Percentiles rank a stretch among this genome's conserved stretches.
These are phyloP conservation scores for Poeciliopsis turrubarensis DNA, from an alignment of 2,113 vertebrate genomes.

Conservation along the genomic window DNA sequence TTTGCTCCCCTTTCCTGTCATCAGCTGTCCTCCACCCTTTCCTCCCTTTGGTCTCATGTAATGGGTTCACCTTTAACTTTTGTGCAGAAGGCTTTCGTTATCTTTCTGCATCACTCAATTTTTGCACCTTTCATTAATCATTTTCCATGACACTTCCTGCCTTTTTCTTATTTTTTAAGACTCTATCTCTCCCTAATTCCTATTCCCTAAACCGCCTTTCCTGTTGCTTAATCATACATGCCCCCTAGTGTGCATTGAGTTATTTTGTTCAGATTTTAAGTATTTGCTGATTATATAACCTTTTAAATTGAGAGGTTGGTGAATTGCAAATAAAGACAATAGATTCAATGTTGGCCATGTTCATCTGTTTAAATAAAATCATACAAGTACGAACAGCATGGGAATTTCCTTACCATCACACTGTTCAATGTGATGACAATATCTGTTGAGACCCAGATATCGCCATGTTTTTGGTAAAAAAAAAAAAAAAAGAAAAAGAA, in stretches of 20 bases:
- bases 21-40: not conserved
- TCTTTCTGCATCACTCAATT: not conserved
- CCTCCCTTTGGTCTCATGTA: not conserved
- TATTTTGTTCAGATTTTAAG: constrained; percentile 22
- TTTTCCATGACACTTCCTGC: not conserved
- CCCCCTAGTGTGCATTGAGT: constrained; percentile 55
- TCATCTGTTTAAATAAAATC: too few species aligned
- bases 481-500: too few species aligned
- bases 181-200: not conserved
- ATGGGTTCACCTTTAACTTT: constrained; percentile 13
- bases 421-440: too few species aligned
- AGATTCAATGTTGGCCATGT: too few species aligned
- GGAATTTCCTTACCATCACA: too few species aligned
- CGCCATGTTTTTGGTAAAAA: too few species aligned
- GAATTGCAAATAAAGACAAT: not conserved
- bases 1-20: not conserved
- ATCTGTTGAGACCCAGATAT: too few species aligned
- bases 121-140: not conserved
- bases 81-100: not conserved
- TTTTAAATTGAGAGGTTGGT: not conserved
- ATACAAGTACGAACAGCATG: too few species aligned
- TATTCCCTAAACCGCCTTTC: not conserved
- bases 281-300: constrained; percentile 25
- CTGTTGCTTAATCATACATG: constrained; percentile 45
- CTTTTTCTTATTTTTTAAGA: not conserved